Evolutionary conservation across 2,113 vertebrate species (phyloP), one percentile per base, ranked within the genome.

Genomic region (Sciurus niger): DNA sequence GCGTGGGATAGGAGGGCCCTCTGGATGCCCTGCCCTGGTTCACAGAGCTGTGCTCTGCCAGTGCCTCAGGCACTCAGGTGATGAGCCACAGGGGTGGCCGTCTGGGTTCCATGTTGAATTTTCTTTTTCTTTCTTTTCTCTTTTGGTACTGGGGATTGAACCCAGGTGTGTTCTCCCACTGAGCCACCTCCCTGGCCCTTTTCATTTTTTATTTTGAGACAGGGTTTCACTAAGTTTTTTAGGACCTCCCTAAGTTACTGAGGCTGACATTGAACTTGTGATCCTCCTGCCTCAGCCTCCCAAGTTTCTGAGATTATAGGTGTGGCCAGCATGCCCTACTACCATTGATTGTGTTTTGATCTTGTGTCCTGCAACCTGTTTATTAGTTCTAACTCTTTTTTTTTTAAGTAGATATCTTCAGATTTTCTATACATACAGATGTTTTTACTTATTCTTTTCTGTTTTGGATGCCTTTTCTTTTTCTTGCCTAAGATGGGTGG

Each of bases 401-500:
- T 89, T 83, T 76, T 28, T 7, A 63, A 86, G 72, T 70, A 18
- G 37, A 30, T 86, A 73, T 14, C 63, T 84, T 94, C 63, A 58
- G 63, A 77, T 83, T 92, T 89, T 76, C 43, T 67, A 0, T 28
- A 30, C 51, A 24, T 3, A 77, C 53, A 24, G 37, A 70, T 1
- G 84, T 22, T 83, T 86, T 93, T 72, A 55, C 46, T 92, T 55
- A 28, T 92, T 85, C 25, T 32, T 83, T 83, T 82, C 24, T 72
- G 88, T 4, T 58, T 53, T 82, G 24, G n/a, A 63, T 89, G 55
- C 11, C 53, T 60, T 67, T 77, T 70, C 20, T 82, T 72, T 67
- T 74, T 93, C 68, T 76, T 89, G 51, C 20, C 40, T 40, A 40
- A 40, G 40, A 40, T 40, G 40, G 40, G 4, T 40, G 40, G 40